Evolutionary conservation across 1,140 invertebrate species (phyloP).

Genomic region (Calliphora vicina): DNA sequence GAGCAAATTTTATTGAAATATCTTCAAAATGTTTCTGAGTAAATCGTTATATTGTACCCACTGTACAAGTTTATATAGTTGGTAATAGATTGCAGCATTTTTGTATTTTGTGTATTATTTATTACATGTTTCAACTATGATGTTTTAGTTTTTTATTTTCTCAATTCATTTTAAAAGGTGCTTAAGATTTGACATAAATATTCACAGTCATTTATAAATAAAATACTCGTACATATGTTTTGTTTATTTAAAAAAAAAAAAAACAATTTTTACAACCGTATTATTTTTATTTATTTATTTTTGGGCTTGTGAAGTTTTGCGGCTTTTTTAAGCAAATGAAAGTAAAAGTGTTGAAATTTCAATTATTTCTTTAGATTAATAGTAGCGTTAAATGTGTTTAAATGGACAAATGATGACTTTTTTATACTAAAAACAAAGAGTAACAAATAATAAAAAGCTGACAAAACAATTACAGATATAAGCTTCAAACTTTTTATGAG

Average conservation of each 20-base stretch:
- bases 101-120: not conserved
- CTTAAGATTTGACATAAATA: slow-evolving; percentile 1
- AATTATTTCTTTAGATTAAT: slow-evolving; percentile 12
- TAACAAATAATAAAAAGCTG: not conserved
- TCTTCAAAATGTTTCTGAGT: no score
- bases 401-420: not conserved
- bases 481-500: not conserved
- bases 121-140: not conserved
- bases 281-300: slow-evolving; percentile 21
- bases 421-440: not conserved
- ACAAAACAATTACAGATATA: not conserved
- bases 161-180: not conserved
- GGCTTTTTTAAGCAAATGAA: slow-evolving; percentile 1
- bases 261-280: not conserved
- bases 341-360: slow-evolving; percentile 32
- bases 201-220: slow-evolving; percentile 28
- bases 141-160: slow-evolving; percentile 1
- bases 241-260: no score
- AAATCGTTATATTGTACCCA: no score
- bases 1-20: no score
- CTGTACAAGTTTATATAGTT: not conserved
- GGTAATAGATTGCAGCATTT: not conserved
- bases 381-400: not conserved
- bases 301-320: not conserved
- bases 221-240: not conserved